Evolutionary conservation across 1,140 invertebrate genomes (phyloP), one percentile per base, ranked within the genome.

Genomic region (Eumaeus atala): DNA sequence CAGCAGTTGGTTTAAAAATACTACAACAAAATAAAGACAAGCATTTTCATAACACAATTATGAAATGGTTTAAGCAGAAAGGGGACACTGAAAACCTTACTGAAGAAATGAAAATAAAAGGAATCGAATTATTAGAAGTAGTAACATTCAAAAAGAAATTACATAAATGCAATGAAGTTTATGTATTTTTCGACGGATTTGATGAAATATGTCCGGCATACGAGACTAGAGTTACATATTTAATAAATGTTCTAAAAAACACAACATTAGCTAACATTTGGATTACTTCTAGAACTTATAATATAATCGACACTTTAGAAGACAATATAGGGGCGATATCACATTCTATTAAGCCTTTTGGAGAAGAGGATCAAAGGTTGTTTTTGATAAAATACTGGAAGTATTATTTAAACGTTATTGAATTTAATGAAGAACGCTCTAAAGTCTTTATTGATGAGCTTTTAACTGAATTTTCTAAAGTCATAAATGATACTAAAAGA

Each of bases 371-470:
- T 4, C 50, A 51, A 21, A 4, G n/a, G 11, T 11, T n/a, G 9
- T 51, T 51, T 40, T 38, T 51, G 16, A 18, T 51, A 40, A 11
- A 38, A 21, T 51, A 51, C 37, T 51, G 50, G 50, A 37, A 51
- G 37, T 51, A 12, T n/a, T 38, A 38, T 38, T 18, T 40, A 11
- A 8, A 14, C 10, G 12, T 51, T 21, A 11, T 38, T 40, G 18
- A 10, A n/a, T 7, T 51, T 6, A 18, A 51, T 40, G 35, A 37
- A 18, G 9, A 40, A 37, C 35, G 50, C 8, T 9, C 50, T 8
- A 40, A 40, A 18, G 11, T 40, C 28, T 51, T 51, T 9, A 51
- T 51, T 10, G 36, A 38, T 1, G 36, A 17, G 16, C 11, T 51
- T 21, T 35, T 51, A 18, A 10, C n/a, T 18, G 50, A 51, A 51